Conservation (phyloP, 2,888 invertebrate species). For the Candidula unifasciata region DNA sequence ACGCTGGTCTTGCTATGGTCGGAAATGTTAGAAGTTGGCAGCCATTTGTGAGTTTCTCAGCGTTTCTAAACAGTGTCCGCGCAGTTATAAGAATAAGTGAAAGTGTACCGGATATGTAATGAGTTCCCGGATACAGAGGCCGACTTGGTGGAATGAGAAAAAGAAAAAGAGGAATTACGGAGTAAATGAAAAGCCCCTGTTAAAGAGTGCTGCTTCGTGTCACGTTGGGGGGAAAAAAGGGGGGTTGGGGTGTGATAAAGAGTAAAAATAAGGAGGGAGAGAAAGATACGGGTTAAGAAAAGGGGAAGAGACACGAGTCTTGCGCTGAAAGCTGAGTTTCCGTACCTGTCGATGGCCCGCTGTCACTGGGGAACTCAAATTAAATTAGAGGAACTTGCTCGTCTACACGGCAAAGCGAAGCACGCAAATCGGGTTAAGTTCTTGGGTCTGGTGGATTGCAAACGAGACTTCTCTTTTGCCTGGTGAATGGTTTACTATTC, state of each 20-base stretch:
- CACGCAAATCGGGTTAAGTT: conserved; percentile 10
- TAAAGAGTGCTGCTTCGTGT: neutral
- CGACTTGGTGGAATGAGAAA: no score
- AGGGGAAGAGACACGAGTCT: neutral
- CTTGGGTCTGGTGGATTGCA: neutral
- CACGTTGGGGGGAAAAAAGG: neutral
- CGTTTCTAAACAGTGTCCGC: neutral
- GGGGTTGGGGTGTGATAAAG: neutral
- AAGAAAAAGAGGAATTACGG: neutral
- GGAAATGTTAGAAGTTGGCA: neutral
- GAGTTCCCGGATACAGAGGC: neutral
- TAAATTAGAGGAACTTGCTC: conserved; percentile 6
- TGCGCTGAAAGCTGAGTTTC: conserved; percentile 8
- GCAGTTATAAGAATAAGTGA: neutral
- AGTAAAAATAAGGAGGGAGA: neutral
- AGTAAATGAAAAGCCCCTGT: neutral
- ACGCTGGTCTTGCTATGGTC: neutral
- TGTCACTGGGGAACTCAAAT: conserved; percentile 12
- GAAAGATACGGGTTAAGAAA: neutral
- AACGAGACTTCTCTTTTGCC: conserved; percentile 6
- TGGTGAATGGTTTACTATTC: conserved; percentile 19
- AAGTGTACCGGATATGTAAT: neutral
- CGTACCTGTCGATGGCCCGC: conserved; percentile 3
- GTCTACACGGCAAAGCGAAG: conserved; percentile 22
- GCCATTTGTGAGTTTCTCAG: neutral